Base-by-base conservation (phyloP, 1,140 invertebrate species). In the Lysiphlebus fabarum region DNA sequence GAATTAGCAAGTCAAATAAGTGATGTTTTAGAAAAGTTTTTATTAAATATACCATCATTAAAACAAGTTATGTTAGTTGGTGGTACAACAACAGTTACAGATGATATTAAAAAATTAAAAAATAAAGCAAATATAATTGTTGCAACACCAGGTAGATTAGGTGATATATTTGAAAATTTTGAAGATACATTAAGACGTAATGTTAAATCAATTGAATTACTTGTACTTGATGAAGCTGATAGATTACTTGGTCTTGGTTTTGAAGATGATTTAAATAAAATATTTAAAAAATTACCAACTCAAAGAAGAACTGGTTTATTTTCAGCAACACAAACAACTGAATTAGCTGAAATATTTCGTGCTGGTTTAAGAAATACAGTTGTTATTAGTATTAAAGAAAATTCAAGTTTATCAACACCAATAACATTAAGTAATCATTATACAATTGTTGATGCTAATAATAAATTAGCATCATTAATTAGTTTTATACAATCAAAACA, bases 211-310 rank as follows among this genome's bases (percentile, higher is more conserved):
- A 76, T 94, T 34, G 96, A 99, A 82, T 81, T 99, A 45, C 71
- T 99, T 12, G 86, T 99, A 9, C 79, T 99, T 48, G 98, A 99
- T 80, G 98, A 99, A 85, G 97, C 97, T 9, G 98, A 99, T 80
- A 84, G 92, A 61, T 80, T 99, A 7, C 77, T 99, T 41, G 95
- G 96, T 70, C 81, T 97, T 63, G 96, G 96, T 5, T 99, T 99
- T 78, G 89, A 91, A 70, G 80, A 83, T 7, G 87, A 88, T n/a
- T 79, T 99, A 1, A 93, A 93, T 65, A 91, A 87, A 43, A 98
- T 99, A 68, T 81, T 99, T 0, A 86, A 87, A 68, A 93, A 90
- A 76, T 77, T 99, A 47, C 97, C 98, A 0, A 89, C 95, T 56
- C 93, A 97, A 70, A 79, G 98, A 65, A 82, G 95, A 69, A 99